phyloP scores from a whole-genome alignment of 2,888 invertebrate genomes.

The Acleris emargana region DNA sequence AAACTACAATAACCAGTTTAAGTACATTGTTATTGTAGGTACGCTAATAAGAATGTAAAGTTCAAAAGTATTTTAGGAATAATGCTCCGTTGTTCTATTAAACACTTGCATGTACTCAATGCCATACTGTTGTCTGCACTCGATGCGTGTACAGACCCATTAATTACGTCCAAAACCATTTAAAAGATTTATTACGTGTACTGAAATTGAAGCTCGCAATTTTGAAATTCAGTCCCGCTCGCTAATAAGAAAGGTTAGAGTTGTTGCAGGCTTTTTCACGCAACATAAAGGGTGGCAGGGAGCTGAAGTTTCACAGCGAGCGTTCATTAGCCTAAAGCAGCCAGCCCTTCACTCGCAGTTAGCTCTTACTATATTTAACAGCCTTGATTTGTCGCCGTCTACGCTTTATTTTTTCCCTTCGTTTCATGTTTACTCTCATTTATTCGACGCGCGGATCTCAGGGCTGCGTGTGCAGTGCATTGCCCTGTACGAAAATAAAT shows the following conservation, averaged over 20 bases:
- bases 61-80: slow-evolving; percentile 55
- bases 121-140: slow-evolving; percentile 66
- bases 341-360: slow-evolving; percentile 48
- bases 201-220: slow-evolving; percentile 20
- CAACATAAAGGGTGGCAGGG: slow-evolving; percentile 14
- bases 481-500: slow-evolving; percentile 83
- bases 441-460: slow-evolving; percentile 69
- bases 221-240: slow-evolving; percentile 7
- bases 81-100: slow-evolving; percentile 65
- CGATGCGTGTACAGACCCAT: slow-evolving; percentile 65
- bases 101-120: slow-evolving; percentile 66
- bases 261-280: slow-evolving; percentile 9
- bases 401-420: slow-evolving; percentile 56
- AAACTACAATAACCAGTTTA: slow-evolving; percentile 6
- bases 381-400: slow-evolving; percentile 66
- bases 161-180: slow-evolving; percentile 76
- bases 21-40: not conserved
- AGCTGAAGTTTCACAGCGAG: slow-evolving; percentile 41
- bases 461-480: slow-evolving; percentile 79
- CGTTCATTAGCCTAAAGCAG: slow-evolving; percentile 44
- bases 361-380: slow-evolving; percentile 61
- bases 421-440: slow-evolving; percentile 71
- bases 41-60: slow-evolving; percentile 21
- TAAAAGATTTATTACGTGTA: slow-evolving; percentile 71
- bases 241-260: slow-evolving; percentile 6